Evolutionary conservation across 2,113 vertebrate species (phyloP).

Genomic region (Deroptyus accipitrinus): DNA sequence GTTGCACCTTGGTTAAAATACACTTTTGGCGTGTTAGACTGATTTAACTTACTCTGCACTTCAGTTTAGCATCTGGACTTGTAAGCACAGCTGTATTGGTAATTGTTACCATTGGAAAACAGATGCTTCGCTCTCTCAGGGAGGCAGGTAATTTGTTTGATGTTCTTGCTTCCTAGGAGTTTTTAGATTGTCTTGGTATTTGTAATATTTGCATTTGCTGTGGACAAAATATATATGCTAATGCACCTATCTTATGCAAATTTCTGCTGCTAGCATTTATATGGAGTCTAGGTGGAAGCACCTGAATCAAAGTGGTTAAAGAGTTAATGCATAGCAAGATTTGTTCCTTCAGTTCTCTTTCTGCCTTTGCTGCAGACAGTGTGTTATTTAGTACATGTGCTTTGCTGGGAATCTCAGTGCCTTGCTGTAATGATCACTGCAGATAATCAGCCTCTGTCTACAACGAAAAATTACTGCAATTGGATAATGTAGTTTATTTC

Average conservation of each 20-base stretch:
- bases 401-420: neutral
- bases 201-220: neutral
- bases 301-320: neutral
- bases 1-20: neutral
- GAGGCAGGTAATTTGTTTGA: neutral
- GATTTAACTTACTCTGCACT: neutral
- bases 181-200: neutral
- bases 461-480: neutral
- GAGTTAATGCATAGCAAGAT: neutral
- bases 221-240: neutral
- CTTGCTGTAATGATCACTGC: neutral
- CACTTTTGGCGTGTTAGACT: neutral
- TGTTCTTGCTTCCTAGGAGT: neutral
- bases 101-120: neutral
- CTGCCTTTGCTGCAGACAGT: neutral
- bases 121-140: neutral
- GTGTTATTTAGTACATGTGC: neutral
- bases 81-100: neutral
- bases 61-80: neutral
- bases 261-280: neutral
- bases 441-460: conserved; percentile 34
- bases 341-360: neutral
- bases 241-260: neutral
- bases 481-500: neutral
- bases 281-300: neutral